Percentiles rank a stretch among this genome's conserved stretches.
Conservation (phyloP, 2,888 invertebrate species). For the Melikaiella ostensackeni region DNA sequence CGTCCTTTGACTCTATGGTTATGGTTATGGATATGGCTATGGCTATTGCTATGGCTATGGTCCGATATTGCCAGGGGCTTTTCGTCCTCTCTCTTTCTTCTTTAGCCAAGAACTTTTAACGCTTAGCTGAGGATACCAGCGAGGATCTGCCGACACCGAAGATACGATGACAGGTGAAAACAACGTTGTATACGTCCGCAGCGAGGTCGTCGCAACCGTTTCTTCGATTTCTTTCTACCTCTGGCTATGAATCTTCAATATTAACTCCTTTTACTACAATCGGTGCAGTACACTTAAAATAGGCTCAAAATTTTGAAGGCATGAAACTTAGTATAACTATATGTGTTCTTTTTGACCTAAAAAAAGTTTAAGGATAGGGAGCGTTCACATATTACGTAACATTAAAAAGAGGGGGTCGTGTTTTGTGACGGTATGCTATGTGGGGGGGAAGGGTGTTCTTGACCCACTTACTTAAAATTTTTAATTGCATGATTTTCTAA, state of each 20-base stretch:
- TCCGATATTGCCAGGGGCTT: constrained; percentile 59
- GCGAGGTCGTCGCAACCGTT: constrained; percentile 36
- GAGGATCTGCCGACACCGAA: constrained; percentile 43
- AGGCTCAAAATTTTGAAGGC: no score
- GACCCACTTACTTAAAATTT: no score
- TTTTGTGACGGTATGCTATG: no score
- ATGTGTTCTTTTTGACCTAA: no score
- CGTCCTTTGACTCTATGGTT: constrained; percentile 41
- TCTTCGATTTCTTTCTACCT: constrained; percentile 26
- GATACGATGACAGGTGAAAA: constrained; percentile 42
- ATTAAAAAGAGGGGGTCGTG: no score
- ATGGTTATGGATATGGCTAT: no score
- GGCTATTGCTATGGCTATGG: constrained; percentile 42
- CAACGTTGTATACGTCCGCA: constrained; percentile 33
- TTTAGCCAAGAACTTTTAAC: constrained; percentile 48
- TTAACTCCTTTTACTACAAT: neutral
- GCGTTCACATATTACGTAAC: no score
- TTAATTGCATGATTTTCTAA: no score
- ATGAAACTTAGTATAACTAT: no score
- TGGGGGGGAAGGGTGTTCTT: no score
- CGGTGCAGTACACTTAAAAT: no score
- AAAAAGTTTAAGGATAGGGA: no score
- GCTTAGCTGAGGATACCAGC: constrained; percentile 55
- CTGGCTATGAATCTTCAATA: constrained; percentile 12
- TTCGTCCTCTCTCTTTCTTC: constrained; percentile 61